Conservation (phyloP, 2,888 invertebrate species). For the Plagiodera versicolora region DNA sequence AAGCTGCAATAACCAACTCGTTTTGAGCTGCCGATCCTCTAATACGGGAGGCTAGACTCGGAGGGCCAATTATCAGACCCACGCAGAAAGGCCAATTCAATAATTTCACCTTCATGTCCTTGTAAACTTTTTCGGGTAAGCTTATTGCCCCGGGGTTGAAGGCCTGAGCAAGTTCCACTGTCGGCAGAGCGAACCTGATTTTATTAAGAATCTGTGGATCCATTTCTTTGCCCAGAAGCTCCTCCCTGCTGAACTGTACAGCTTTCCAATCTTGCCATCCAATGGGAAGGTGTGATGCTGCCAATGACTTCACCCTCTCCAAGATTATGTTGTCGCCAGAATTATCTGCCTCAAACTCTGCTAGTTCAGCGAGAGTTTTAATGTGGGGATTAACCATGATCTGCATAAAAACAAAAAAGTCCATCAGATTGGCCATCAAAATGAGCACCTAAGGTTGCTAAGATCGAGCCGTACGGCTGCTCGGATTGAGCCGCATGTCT, state of each 20-base stretch:
- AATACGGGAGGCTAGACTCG: not conserved
- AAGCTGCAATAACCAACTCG: not conserved
- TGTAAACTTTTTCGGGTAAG: not conserved
- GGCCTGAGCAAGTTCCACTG: constrained; percentile 31
- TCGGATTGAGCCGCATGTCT: too few relatives aligned
- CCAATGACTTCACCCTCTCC: not conserved
- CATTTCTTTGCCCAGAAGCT: constrained; percentile 22
- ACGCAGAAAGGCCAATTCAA: not conserved
- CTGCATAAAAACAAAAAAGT: not conserved
- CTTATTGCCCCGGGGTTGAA: constrained; percentile 25
- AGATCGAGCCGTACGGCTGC: not conserved
- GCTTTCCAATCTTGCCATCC: constrained; percentile 30
- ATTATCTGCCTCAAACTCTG: not conserved
- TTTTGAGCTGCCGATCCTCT: not conserved
- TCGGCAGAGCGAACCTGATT: constrained; percentile 36
- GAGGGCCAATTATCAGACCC: not conserved
- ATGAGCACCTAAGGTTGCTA: not conserved
- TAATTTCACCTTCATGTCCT: not conserved
- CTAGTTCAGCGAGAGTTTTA: not conserved
- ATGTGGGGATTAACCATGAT: not conserved
- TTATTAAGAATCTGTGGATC: constrained; percentile 36
- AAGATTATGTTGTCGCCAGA: not conserved
- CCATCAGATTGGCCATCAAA: too few relatives aligned
- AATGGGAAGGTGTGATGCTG: constrained; percentile 8
- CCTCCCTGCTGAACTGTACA: constrained; percentile 15